phyloP scores from a whole-genome alignment of 2,888 invertebrate species.

The Muschampia plurimacula region DNA sequence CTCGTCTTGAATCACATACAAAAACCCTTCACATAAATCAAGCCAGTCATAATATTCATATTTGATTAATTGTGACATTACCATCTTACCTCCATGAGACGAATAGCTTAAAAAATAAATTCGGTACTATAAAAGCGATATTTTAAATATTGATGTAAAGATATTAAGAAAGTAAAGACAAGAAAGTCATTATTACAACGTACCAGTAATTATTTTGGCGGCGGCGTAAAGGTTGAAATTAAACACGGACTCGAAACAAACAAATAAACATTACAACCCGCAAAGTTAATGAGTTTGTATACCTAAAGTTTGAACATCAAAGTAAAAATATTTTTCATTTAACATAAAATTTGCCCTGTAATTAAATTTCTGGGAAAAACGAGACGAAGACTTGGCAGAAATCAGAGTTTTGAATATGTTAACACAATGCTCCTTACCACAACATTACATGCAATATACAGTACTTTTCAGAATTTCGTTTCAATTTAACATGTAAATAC shows the following conservation, averaged over 20 bases:
- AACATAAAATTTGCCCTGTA: conserved; percentile 14
- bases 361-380: conserved; percentile 19
- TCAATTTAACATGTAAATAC: too few species aligned
- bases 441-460: too few species aligned
- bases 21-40: not conserved
- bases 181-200: not conserved
- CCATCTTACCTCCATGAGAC: not conserved
- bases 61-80: too few species aligned
- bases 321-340: conserved; percentile 27
- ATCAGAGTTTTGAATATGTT: not conserved
- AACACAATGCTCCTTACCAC: not conserved
- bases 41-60: not conserved
- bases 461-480: too few species aligned
- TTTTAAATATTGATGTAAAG: not conserved
- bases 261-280: not conserved
- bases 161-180: not conserved
- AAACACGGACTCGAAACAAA: conserved; percentile 6
- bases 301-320: conserved; percentile 18
- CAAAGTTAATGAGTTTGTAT: conserved; percentile 27
- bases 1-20: not conserved
- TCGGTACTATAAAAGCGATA: not conserved
- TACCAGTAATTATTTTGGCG: conserved; percentile 9
- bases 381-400: conserved; percentile 8
- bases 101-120: not conserved
- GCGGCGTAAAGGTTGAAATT: not conserved